Conservation (phyloP, 2,888 invertebrate species). For the Drosophila melanosoma region DNA sequence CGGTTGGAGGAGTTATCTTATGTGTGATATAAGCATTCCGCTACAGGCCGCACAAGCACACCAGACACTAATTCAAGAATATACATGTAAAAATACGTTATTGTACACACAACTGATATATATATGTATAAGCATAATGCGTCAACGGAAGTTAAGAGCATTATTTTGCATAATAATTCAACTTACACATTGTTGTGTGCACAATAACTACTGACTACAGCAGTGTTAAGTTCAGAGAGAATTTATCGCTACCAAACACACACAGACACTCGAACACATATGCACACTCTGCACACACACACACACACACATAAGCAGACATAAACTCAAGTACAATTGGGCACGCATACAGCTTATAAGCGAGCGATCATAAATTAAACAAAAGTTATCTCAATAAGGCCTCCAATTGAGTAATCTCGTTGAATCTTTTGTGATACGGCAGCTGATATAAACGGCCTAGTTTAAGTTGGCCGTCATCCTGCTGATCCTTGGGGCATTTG, state of each 20-base stretch:
- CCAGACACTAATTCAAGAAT: background rate
- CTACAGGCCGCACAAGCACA: constrained; percentile 48
- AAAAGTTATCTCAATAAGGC: constrained; percentile 65
- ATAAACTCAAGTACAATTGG: constrained; percentile 71
- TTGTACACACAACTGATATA: constrained; percentile 19
- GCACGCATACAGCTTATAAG: constrained; percentile 60
- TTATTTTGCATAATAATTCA: constrained; percentile 80
- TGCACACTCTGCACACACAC: constrained; percentile 18
- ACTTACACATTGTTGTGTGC: constrained; percentile 67
- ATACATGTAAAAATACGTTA: constrained; percentile 9
- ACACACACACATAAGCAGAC: constrained; percentile 21
- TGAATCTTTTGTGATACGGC: background rate
- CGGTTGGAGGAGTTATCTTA: constrained; percentile 55
- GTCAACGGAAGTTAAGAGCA: constrained; percentile 76
- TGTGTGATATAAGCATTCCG: constrained; percentile 69
- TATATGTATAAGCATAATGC: constrained; percentile 52
- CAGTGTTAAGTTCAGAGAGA: constrained; percentile 54
- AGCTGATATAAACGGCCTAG: constrained; percentile 12
- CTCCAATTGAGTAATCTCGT: constrained; percentile 16
- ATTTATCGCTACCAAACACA: constrained; percentile 64
- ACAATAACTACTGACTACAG: constrained; percentile 42
- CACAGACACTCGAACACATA: constrained; percentile 30
- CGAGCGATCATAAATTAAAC: constrained; percentile 72
- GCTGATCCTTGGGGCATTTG: constrained; percentile 48
- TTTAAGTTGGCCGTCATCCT: constrained; percentile 9